Evolutionary conservation across 2,797 vertebrate species (phyloP).

Genomic region (Setipinna tenuifilis): DNA sequence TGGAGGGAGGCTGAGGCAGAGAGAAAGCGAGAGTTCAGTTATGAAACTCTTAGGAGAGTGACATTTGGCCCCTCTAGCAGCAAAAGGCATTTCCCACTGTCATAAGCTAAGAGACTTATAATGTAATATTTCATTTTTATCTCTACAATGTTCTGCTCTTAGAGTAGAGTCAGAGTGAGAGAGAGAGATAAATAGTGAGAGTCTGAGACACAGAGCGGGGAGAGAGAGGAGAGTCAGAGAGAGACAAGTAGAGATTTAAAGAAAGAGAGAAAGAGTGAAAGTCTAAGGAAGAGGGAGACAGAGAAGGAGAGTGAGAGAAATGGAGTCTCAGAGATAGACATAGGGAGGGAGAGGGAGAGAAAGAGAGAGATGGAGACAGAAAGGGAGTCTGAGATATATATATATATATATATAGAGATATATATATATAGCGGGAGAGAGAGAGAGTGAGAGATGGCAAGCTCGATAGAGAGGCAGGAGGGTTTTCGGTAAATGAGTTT

Average conservation of each 20-base stretch:
- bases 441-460: neutral
- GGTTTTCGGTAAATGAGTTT: constrained; percentile 1
- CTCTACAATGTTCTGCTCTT: no score
- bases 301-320: neutral
- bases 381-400: neutral
- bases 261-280: neutral
- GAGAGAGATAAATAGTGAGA: no score
- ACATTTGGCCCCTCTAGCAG: no score
- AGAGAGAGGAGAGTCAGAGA: no score
- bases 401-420: neutral
- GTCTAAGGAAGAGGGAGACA: neutral
- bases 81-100: no score
- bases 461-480: neutral
- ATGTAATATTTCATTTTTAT: no score
- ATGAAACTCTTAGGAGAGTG: no score
- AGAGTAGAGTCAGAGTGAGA: no score
- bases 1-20: neutral
- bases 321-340: neutral
- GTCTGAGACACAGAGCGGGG: no score
- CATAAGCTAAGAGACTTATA: no score
- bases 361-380: neutral
- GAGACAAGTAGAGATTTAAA: no score
- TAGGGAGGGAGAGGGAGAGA: neutral
- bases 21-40: no score
- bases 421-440: neutral